These are phyloP conservation scores for Thelaira solivaga DNA, from an alignment of 2,888 invertebrate species.

Conservation along the genomic window DNA sequence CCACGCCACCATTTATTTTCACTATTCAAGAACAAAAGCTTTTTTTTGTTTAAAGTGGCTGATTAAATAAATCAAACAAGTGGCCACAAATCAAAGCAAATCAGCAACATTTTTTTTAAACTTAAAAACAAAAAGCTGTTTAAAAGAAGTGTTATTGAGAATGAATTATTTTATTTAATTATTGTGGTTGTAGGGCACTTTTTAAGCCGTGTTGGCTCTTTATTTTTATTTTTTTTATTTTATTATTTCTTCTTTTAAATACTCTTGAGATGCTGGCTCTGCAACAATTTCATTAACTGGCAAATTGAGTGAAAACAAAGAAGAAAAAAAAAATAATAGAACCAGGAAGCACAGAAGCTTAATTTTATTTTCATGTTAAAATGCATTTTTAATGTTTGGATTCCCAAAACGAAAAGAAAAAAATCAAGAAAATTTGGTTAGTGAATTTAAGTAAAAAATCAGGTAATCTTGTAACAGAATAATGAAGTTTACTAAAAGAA, in stretches of 20 bases:
- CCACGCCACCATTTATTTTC: conserved; percentile 7
- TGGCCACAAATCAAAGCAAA: not conserved
- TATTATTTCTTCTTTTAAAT: not conserved
- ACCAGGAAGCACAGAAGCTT: too few species aligned
- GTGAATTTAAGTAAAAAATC: too few species aligned
- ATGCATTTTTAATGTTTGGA: not conserved
- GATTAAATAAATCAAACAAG: conserved; percentile 23
- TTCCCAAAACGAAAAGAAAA: not conserved
- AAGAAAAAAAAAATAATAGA: conserved; percentile 9
- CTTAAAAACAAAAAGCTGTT: not conserved
- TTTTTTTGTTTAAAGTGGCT: not conserved
- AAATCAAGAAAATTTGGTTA: not conserved
- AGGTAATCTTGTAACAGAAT: too few species aligned
- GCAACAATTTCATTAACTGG: conserved; percentile 18
- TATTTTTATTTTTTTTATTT: not conserved
- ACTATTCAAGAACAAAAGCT: not conserved
- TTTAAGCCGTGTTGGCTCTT: not conserved
- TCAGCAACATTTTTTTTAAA: not conserved
- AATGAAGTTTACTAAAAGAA: too few species aligned
- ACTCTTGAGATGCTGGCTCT: conserved; percentile 16
- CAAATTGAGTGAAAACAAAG: conserved; percentile 8
- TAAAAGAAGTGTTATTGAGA: not conserved
- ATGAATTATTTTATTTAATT: not conserved
- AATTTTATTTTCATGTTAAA: conserved; percentile 28
- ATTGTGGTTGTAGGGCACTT: not conserved